A percentile compares a stretch with the other conserved stretches of the same genome.
phyloP scores from a whole-genome alignment of 2,797 vertebrate genomes.

The Naso thynnoides region DNA sequence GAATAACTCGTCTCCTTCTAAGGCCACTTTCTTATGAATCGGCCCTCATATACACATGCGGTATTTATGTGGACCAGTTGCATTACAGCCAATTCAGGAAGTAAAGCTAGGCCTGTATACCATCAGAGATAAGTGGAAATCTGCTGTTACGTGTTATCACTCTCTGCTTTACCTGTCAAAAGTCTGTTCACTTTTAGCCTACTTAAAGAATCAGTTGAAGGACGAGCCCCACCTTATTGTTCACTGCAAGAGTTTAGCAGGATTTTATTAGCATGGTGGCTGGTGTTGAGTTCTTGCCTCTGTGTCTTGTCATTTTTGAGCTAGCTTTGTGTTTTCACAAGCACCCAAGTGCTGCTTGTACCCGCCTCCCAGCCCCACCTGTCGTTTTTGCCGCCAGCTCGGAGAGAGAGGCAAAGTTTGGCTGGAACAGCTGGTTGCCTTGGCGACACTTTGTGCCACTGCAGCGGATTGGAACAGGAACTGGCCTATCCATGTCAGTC shows the following conservation, averaged over 20 bases:
- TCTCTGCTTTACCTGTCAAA: conserved; percentile 18
- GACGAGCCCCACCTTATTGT: conserved; percentile 6
- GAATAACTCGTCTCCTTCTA: too few species aligned
- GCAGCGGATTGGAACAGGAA: conserved; percentile 81
- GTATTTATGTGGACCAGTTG: conserved; percentile 38
- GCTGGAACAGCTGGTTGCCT: conserved; percentile 76
- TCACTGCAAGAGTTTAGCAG: conserved; percentile 27
- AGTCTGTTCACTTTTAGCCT: background rate
- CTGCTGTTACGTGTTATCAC: too few species aligned
- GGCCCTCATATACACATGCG: too few species aligned
- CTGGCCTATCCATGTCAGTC: conserved; percentile 81
- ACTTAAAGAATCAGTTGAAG: background rate
- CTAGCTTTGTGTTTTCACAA: conserved; percentile 53
- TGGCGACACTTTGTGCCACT: conserved; percentile 76
- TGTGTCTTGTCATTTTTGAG: conserved; percentile 29
- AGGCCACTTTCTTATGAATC: too few species aligned
- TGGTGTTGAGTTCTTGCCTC: conserved; percentile 41
- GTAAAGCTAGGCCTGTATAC: background rate
- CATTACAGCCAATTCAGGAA: background rate
- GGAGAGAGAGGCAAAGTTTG: conserved; percentile 70
- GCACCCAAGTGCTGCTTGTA: conserved; percentile 35
- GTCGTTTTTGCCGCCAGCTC: conserved; percentile 59
- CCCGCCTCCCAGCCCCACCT: conserved; percentile 71
- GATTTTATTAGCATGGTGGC: conserved; percentile 32
- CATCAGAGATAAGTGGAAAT: too few species aligned